A percentile compares a stretch with the other conserved stretches of the same genome.
phyloP scores from a whole-genome alignment of 2,797 vertebrate species.

The Varecia variegata region DNA sequence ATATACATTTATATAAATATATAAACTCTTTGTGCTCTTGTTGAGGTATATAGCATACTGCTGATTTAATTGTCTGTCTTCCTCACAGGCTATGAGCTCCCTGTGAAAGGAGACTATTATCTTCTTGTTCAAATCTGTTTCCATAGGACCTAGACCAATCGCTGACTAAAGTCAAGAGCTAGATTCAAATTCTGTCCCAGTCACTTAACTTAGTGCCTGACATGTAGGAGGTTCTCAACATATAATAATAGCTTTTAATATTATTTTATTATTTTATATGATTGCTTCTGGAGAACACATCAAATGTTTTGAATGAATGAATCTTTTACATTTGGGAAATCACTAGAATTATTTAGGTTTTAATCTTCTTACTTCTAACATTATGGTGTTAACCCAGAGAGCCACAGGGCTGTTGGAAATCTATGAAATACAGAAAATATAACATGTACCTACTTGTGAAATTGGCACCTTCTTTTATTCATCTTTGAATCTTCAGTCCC shows the following conservation, averaged over 20 bases:
- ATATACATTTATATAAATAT: not conserved
- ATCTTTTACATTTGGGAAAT: constrained; percentile 19
- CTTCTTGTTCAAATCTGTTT: not conserved
- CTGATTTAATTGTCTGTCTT: not conserved
- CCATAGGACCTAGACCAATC: not conserved
- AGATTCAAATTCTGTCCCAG: not conserved
- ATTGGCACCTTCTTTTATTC: not conserved
- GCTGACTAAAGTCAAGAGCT: not conserved
- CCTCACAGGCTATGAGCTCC: not conserved
- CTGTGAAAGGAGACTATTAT: not conserved
- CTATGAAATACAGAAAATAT: not conserved
- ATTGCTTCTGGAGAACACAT: not conserved
- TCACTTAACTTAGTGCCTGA: not conserved
- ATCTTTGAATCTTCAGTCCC: not conserved
- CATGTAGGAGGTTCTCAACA: not conserved
- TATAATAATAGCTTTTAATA: not conserved
- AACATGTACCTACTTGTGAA: constrained; percentile 3
- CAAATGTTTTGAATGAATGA: not conserved
- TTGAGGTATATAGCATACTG: not conserved
- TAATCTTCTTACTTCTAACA: not conserved
- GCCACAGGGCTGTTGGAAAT: not conserved
- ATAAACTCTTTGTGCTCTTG: not conserved
- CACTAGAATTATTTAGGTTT: not conserved
- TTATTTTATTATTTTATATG: not conserved
- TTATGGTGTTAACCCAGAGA: not conserved